Base-by-base conservation (phyloP, 1,140 invertebrate genomes). In the Cryptotermes secundus region DNA sequence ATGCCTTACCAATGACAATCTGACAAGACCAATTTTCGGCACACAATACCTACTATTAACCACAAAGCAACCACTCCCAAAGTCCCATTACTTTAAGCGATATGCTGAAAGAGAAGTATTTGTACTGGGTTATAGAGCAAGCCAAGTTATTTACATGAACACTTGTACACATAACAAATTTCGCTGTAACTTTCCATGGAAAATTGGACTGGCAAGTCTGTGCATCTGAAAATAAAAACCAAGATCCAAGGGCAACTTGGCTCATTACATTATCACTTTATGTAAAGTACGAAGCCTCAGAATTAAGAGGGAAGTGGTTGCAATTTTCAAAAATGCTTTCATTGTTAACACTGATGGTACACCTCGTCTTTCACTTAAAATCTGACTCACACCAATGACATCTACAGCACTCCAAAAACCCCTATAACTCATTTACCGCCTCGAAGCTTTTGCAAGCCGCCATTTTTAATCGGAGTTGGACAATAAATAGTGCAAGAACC, bases 221-320 rank as follows among this genome's bases (percentile, higher is more conserved):
- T 38, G 38, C 53, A 82, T 82, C 81, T 82, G 81, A 82, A 82
- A 82, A 82, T 82, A 82, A 82, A 82, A 82, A 42, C 38, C 81
- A 82, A 42, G 31, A 38, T 45, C 81, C 42, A 31, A 53, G 34
- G 24, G 80, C 38, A 49, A 31, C 45, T 82, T n/a, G n/a, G 19
- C n/a, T 38, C 19, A 45, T n/a, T 19, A 42, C 10, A 38, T 82
- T 14, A 45, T 45, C 36, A 82, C 45, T 82, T 45, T 26, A 82
- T 36, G 34, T 34, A 10, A 14, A 80, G 24, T 72, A 72, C n/a
- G 36, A 45, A n/a, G 38, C 42, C 38, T 45, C 81, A 9, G n/a
- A 82, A 82, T 80, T n/a, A 12, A 42, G 38, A 34, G 79, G 34
- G 80, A 82, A 82, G 81, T 82, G 81, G 81, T 82, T 82, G 81